A percentile compares a stretch with the other conserved stretches of the same genome.
Evolutionary conservation across 2,888 invertebrate genomes (phyloP).

Genomic region (Diabrotica balteata): DNA sequence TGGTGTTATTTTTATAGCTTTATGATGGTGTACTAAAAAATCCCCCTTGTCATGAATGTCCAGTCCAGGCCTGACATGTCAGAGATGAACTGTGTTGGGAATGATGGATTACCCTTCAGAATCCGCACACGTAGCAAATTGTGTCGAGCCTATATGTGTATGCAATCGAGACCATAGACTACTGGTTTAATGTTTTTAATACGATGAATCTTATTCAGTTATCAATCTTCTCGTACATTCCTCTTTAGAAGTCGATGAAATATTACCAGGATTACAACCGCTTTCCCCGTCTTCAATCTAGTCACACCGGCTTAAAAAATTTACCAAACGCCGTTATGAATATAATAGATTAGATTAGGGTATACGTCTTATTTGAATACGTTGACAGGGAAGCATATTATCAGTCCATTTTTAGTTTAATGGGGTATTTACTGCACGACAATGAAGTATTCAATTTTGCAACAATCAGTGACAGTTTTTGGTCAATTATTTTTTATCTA

Average conservation of each 20-base stretch:
- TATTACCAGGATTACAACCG: slow-evolving; percentile 50
- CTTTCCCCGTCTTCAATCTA: slow-evolving; percentile 46
- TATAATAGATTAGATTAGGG: slow-evolving; percentile 47
- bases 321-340: slow-evolving; percentile 49
- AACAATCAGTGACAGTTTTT: too few species aligned
- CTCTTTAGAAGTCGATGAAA: slow-evolving; percentile 53
- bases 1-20: too few species aligned
- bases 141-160: slow-evolving; percentile 47
- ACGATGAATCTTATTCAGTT: slow-evolving; percentile 52
- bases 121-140: slow-evolving; percentile 58
- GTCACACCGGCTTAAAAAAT: slow-evolving; percentile 44
- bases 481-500: too few species aligned
- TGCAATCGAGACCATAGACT: slow-evolving; percentile 51
- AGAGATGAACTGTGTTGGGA: slow-evolving; percentile 53
- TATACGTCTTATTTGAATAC: slow-evolving; percentile 34
- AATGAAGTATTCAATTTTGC: too few species aligned
- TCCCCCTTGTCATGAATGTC: not conserved
- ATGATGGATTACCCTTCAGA: slow-evolving; percentile 59
- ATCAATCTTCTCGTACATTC: slow-evolving; percentile 56
- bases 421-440: slow-evolving; percentile 30
- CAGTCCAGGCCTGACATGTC: slow-evolving; percentile 31
- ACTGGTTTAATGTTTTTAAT: slow-evolving; percentile 55
- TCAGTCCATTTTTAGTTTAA: slow-evolving; percentile 38
- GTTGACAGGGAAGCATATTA: slow-evolving; percentile 35
- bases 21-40: too few species aligned